phyloP scores from a whole-genome alignment of 2,888 invertebrate genomes.

The Morpho achilles region DNA sequence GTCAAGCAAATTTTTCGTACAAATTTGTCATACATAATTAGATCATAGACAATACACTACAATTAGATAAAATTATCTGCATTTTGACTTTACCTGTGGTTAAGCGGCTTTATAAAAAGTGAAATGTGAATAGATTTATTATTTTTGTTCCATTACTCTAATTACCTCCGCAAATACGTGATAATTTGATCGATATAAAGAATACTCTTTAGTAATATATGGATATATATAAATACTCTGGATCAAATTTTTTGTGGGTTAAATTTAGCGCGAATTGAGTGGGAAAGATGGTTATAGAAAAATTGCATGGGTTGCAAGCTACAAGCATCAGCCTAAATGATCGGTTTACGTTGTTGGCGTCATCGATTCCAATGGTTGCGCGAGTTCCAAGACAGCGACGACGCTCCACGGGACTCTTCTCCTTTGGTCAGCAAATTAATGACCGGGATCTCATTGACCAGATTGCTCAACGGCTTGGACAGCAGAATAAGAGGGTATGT shows the following conservation, averaged over 20 bases:
- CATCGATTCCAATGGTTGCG: slow-evolving; percentile 32
- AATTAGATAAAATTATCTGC: too few species aligned
- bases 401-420: slow-evolving; percentile 24
- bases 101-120: slow-evolving; percentile 1
- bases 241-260: not conserved
- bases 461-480: slow-evolving; percentile 49
- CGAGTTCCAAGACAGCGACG: slow-evolving; percentile 34
- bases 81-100: too few species aligned
- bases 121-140: not conserved
- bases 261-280: not conserved
- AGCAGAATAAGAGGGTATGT: slow-evolving; percentile 48
- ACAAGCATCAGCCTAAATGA: slow-evolving; percentile 60
- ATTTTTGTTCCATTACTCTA: slow-evolving; percentile 1
- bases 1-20: too few species aligned
- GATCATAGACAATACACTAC: too few species aligned
- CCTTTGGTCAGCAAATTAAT: slow-evolving; percentile 27
- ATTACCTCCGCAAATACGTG: not conserved
- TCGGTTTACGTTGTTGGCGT: slow-evolving; percentile 52
- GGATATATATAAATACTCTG: not conserved
- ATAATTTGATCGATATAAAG: not conserved
- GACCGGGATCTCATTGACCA: slow-evolving; percentile 44
- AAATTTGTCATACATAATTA: too few species aligned
- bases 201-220: not conserved
- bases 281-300: slow-evolving; percentile 48
- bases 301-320: slow-evolving; percentile 63